Conservation (phyloP, 2,113 vertebrate genomes). For the Anolis sagrei region DNA sequence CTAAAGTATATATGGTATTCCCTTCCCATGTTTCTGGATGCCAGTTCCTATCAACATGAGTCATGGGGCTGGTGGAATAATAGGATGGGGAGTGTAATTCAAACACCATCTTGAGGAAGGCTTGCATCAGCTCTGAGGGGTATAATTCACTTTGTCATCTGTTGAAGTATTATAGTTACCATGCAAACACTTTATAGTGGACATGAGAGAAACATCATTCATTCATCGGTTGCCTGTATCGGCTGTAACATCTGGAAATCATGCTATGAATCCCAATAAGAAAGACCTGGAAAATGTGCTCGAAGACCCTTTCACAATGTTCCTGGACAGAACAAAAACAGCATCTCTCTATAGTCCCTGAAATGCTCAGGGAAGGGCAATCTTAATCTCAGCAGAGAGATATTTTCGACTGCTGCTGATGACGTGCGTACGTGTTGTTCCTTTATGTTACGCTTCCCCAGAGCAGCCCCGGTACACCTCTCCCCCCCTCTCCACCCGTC, state of each 20-base stretch:
- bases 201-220: neutral
- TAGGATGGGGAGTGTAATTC: neutral
- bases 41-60: neutral
- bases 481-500: neutral
- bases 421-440: constrained; percentile 4
- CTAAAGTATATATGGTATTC: neutral
- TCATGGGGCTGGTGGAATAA: neutral
- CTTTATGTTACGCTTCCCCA: neutral
- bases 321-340: neutral
- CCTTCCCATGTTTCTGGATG: neutral
- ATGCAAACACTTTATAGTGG: neutral
- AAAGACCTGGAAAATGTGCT: neutral
- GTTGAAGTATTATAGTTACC: neutral
- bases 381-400: neutral
- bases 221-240: neutral
- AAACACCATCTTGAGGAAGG: neutral
- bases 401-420: neutral
- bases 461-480: neutral
- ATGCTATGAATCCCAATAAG: neutral
- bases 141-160: neutral
- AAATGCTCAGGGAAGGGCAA: neutral
- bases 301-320: neutral
- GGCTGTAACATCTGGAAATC: neutral
- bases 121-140: neutral
- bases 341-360: neutral